phyloP scores from a whole-genome alignment of 2,797 vertebrate species.

The Lepus oiostolus region DNA sequence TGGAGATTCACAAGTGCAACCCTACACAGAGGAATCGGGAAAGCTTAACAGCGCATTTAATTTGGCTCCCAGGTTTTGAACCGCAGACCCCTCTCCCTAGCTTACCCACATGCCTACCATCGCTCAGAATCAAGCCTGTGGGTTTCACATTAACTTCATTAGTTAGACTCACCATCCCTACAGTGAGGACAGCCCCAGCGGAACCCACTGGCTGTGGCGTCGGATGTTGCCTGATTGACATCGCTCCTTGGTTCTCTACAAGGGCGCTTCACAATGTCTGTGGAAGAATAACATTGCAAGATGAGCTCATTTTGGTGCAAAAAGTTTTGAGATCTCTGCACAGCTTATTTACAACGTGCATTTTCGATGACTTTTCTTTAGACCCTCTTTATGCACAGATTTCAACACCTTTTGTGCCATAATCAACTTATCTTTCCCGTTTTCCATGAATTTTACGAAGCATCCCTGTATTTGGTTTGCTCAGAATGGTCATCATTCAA shows the following conservation, averaged over 20 bases:
- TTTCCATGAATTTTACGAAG: no score
- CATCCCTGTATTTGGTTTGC: not conserved
- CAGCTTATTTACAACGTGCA: no score
- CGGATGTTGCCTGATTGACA: not conserved
- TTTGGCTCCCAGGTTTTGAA: not conserved
- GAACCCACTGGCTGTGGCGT: not conserved
- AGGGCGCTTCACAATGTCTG: no score
- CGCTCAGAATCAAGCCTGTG: not conserved
- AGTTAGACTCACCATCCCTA: no score
- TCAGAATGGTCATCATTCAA: constrained; percentile 8
- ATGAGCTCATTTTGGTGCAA: no score
- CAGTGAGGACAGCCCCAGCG: not conserved
- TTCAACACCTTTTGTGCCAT: no score
- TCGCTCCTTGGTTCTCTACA: not conserved
- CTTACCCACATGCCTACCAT: accelerated
- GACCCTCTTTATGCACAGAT: no score
- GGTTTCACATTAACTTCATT: not conserved
- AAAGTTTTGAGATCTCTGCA: no score
- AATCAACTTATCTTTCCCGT: no score
- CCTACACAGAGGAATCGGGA: not conserved
- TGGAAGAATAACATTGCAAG: no score
- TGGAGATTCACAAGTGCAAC: not conserved
- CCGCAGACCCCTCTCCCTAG: not conserved
- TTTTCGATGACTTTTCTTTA: no score
- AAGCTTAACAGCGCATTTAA: not conserved